Conservation (phyloP, 1,140 invertebrate genomes). For the Scaptomyza pallida region DNA sequence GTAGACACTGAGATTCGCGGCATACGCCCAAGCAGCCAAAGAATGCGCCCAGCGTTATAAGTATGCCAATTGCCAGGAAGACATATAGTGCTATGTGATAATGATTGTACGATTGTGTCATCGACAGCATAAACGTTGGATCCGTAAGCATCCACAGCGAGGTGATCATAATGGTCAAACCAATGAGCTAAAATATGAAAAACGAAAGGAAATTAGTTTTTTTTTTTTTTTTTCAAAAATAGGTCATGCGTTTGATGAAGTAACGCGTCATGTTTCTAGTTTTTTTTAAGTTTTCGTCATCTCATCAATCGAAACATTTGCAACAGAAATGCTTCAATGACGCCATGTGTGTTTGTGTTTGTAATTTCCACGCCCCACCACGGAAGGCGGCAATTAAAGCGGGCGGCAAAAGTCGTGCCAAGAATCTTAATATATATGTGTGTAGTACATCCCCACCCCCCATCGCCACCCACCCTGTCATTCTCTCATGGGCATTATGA, state of each 20-base stretch:
- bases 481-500: constrained; percentile 9
- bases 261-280: constrained; percentile 27
- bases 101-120: constrained; percentile 88
- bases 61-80: constrained; percentile 89
- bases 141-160: constrained; percentile 92
- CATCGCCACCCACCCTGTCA: not conserved
- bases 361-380: constrained; percentile 14
- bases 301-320: constrained; percentile 25
- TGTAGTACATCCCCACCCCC: constrained; percentile 3
- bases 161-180: constrained; percentile 87
- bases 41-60: constrained; percentile 94
- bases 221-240: constrained; percentile 18
- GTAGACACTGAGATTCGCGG: constrained; percentile 93
- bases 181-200: constrained; percentile 87
- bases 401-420: constrained; percentile 33
- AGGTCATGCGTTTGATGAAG: constrained; percentile 24
- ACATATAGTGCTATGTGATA: constrained; percentile 90
- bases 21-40: constrained; percentile 96
- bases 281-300: not conserved
- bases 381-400: constrained; percentile 64
- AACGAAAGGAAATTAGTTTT: constrained; percentile 1
- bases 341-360: constrained; percentile 45
- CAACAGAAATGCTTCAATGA: constrained; percentile 40
- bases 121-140: constrained; percentile 89
- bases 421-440: constrained; percentile 18